These are phyloP conservation scores for Dipodomys spectabilis DNA, from an alignment of 2,113 vertebrate genomes.

Conservation along the genomic window DNA sequence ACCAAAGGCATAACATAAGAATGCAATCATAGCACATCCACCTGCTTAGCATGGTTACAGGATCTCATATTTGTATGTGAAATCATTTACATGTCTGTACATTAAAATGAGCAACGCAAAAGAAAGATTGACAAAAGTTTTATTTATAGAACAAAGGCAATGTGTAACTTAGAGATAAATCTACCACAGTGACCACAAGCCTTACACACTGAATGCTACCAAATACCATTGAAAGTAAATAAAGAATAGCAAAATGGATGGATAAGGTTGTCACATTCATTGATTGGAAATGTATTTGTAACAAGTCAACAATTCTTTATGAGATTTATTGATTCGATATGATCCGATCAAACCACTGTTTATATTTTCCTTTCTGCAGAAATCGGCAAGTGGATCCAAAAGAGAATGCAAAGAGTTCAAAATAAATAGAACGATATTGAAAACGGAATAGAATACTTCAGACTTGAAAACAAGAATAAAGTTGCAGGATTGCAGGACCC, in stretches of 20 bases:
- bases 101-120: background rate
- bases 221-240: background rate
- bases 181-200: no score
- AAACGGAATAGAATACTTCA: background rate
- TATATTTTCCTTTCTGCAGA: background rate
- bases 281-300: background rate
- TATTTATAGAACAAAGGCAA: no score
- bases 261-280: background rate
- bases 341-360: background rate
- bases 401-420: background rate
- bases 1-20: background rate
- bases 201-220: no score
- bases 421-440: background rate
- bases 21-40: no score
- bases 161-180: no score
- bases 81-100: background rate
- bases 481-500: background rate
- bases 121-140: no score
- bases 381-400: background rate
- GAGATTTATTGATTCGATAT: background rate
- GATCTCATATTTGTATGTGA: background rate
- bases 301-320: background rate
- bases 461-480: background rate
- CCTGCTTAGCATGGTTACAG: background rate
- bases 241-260: background rate